phyloP scores from a whole-genome alignment of 2,797 vertebrate species.

The Microchirus variegatus region DNA sequence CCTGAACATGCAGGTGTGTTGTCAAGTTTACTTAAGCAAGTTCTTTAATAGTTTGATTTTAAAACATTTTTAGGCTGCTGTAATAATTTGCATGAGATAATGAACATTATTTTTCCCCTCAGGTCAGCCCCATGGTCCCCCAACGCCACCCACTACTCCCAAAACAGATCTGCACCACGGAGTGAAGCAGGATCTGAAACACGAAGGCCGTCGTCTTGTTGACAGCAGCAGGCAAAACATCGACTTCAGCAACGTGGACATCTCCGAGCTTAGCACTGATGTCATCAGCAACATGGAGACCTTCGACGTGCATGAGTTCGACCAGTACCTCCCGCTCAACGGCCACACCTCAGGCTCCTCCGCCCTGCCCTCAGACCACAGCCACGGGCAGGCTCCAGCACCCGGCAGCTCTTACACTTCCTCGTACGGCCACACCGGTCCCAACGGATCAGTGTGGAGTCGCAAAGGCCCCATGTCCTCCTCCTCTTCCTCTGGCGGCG shows the following conservation, averaged over 20 bases:
- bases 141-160: constrained; percentile 94
- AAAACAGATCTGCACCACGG: constrained; percentile 92
- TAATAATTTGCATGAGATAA: background rate
- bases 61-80: background rate
- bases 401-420: constrained; percentile 80
- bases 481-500: constrained; percentile 71
- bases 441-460: constrained; percentile 83
- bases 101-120: constrained; percentile 9
- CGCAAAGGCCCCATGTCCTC: constrained; percentile 83
- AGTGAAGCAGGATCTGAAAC: constrained; percentile 91
- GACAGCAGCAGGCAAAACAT: constrained; percentile 96
- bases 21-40: background rate
- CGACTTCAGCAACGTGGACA: constrained; percentile 99
- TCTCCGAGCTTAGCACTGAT: constrained; percentile 97
- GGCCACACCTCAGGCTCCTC: constrained; percentile 81
- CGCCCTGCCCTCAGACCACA: constrained; percentile 79
- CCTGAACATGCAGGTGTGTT: constrained; percentile 88
- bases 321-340: constrained; percentile 95
- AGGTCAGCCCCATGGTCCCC: constrained; percentile 95
- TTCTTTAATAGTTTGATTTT: background rate
- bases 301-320: constrained; percentile 97
- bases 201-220: constrained; percentile 88
- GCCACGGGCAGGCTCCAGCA: constrained; percentile 78
- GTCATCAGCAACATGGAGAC: constrained; percentile 98
- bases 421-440: constrained; percentile 73